Conservation (phyloP, 2,797 vertebrate genomes). For the Helostoma temminkii region DNA sequence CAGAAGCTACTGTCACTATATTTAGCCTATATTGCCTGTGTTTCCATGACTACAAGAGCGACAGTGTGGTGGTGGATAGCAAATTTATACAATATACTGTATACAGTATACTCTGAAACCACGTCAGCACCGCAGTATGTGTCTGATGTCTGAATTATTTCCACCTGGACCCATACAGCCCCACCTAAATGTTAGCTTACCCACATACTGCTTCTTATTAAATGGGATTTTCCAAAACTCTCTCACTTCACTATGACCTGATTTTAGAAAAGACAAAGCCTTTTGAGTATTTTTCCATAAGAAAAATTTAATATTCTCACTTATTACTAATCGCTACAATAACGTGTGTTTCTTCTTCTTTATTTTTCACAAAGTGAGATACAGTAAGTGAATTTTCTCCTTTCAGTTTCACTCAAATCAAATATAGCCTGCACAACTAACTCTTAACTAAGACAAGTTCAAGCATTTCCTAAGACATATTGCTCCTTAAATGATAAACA, state of each 20-base stretch:
- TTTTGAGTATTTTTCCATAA: background rate
- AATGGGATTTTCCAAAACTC: slow-evolving; percentile 38
- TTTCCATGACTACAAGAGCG: slow-evolving; percentile 77
- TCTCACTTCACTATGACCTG: background rate
- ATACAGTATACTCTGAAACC: slow-evolving; percentile 44
- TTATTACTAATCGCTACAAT: background rate
- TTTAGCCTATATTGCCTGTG: slow-evolving; percentile 74
- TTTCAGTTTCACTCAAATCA: slow-evolving; percentile 12
- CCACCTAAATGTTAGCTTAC: slow-evolving; percentile 20
- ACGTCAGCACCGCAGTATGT: slow-evolving; percentile 27
- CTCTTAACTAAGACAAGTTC: background rate
- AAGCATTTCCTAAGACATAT: background rate
- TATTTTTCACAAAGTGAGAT: background rate
- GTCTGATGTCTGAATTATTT: slow-evolving; percentile 28
- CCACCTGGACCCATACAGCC: slow-evolving; percentile 8
- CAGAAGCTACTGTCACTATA: slow-evolving; percentile 71
- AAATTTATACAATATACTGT: slow-evolving; percentile 54
- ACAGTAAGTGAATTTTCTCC: background rate
- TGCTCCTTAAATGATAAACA: background rate
- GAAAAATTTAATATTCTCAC: too few relatives aligned
- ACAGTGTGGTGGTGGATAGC: slow-evolving; percentile 53
- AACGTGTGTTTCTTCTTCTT: slow-evolving; percentile 1
- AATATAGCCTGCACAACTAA: background rate
- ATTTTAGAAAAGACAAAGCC: slow-evolving; percentile 3
- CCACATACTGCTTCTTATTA: slow-evolving; percentile 20